phyloP scores from a whole-genome alignment of 2,113 vertebrate species.

The Mesoclemmys tuberculata region DNA sequence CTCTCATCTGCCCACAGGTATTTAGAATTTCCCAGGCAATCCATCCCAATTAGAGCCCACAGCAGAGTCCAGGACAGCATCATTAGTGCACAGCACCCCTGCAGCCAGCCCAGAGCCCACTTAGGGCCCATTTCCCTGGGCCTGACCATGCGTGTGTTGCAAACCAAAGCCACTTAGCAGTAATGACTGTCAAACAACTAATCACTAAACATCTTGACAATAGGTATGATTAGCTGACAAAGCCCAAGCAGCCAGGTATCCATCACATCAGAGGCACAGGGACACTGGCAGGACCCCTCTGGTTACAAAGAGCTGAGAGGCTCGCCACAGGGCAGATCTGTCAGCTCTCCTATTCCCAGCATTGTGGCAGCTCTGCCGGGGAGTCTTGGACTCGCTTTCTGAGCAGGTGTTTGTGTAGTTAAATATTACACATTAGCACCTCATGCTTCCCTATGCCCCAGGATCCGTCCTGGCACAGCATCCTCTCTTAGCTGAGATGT shows the following conservation, averaged over 20 bases:
- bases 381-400: too few species aligned
- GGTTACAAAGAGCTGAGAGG: background rate
- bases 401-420: too few species aligned
- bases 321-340: too few species aligned
- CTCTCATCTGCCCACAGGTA: background rate
- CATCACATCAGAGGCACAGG: background rate
- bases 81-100: background rate
- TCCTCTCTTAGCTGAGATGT: too few species aligned
- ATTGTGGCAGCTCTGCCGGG: too few species aligned
- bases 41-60: background rate
- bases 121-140: background rate
- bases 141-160: background rate
- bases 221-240: background rate
- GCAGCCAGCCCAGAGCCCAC: background rate
- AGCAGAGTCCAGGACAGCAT: background rate
- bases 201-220: background rate
- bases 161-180: background rate
- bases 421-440: too few species aligned
- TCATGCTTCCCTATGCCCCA: too few species aligned
- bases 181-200: background rate
- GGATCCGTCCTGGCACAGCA: too few species aligned
- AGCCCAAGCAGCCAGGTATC: background rate
- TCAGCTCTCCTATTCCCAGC: too few species aligned
- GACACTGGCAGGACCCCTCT: too few species aligned
- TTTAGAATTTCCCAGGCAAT: background rate